Evolutionary conservation across 2,888 invertebrate species (phyloP), one percentile per base, ranked within the genome.

Genomic region (Philereme transversata): DNA sequence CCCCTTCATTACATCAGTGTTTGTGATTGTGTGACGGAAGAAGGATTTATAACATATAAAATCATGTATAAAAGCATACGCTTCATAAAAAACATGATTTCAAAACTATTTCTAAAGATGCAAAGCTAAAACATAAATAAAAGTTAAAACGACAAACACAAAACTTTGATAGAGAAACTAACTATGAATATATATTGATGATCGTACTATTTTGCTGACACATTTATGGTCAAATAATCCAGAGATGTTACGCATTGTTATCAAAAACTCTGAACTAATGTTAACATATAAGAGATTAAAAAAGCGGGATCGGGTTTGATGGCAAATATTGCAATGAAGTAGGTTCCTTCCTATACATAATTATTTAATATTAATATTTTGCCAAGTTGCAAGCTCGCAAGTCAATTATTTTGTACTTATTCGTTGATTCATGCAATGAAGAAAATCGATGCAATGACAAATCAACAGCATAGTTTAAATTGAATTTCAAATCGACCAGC

Each of bases 1-100:
- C 69, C 75, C 76, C 73, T 68, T 76, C 77, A 73, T 62, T 65
- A 68, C 67, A 67, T 64, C 57, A 70, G 70, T 70, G 68, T 64
- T 62, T 60, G 59, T 63, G 59, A 59, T 56, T 52, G 35, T 51
- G 62, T 51, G 55, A 35, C 48, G 38, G 41, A 52, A 57, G 49
- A 47, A 33, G 38, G 40, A 38, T 44, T 9, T 22, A 34, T 11
- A 4, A 40, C 2, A 35, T 9, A 44, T 10, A 7, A 34, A n/a
- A 7, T 10, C n/a, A 11, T 6, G 40, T 34, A 46, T 34, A 22
- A 43, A 33, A 35, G 22, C 22, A 44, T 48, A 38, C 34, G 43
- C 44, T 36, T 8, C 7, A 40, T 48, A 10, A 50, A 10, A 40
- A 48, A 59, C 36, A 58, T 35, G 10, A 47, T 38, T 46, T 35